These are phyloP conservation scores for Forbesichthys papilliferus DNA, from an alignment of 2,113 vertebrate genomes.

Conservation along the genomic window DNA sequence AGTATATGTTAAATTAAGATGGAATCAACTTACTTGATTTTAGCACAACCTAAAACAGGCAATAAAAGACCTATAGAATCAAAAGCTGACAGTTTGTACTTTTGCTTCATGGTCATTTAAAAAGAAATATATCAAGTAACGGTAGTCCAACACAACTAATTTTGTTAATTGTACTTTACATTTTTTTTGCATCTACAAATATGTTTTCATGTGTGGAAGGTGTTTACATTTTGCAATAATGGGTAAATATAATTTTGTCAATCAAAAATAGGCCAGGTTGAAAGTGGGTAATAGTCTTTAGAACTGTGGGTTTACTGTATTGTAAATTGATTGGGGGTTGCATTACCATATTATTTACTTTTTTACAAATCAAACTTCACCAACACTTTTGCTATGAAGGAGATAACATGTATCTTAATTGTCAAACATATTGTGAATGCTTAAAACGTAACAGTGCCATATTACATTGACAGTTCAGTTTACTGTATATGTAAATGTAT, in stretches of 20 bases:
- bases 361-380: slow-evolving; percentile 50
- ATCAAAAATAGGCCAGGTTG: slow-evolving; percentile 46
- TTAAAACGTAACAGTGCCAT: slow-evolving; percentile 54
- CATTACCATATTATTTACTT: slow-evolving; percentile 55
- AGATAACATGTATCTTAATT: slow-evolving; percentile 43
- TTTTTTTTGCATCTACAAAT: slow-evolving; percentile 54
- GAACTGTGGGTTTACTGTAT: slow-evolving; percentile 53
- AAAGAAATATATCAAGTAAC: not conserved
- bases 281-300: slow-evolving; percentile 48
- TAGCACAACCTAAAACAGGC: too few species aligned
- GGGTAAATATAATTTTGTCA: slow-evolving; percentile 59
- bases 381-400: slow-evolving; percentile 47
- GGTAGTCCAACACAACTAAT: slow-evolving; percentile 11
- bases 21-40: too few species aligned
- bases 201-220: slow-evolving; percentile 57
- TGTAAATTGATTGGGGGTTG: slow-evolving; percentile 50
- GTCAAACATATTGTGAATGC: slow-evolving; percentile 36
- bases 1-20: too few species aligned
- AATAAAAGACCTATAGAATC: not conserved
- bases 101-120: slow-evolving; percentile 1
- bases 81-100: slow-evolving; percentile 23
- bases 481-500: slow-evolving; percentile 25
- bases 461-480: slow-evolving; percentile 31
- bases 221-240: slow-evolving; percentile 81
- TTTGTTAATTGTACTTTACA: slow-evolving; percentile 9